Evolutionary conservation across 2,888 invertebrate species (phyloP).

Genomic region (Pyrochroa serraticornis): DNA sequence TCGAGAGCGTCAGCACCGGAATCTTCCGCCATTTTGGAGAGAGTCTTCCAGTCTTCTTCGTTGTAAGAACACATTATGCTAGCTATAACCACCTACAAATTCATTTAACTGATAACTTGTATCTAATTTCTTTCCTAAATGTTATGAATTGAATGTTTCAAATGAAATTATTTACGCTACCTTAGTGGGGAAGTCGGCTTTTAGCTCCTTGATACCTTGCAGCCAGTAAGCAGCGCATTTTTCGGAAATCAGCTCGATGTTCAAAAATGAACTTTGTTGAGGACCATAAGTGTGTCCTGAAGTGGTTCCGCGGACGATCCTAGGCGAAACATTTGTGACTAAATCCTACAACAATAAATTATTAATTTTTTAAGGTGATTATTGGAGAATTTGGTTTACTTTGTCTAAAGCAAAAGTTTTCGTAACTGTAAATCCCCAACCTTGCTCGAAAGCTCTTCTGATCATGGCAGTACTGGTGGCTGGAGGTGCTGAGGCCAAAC

Average conservation of each 20-base stretch:
- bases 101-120: too few species aligned
- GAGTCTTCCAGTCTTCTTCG: slow-evolving; percentile 84
- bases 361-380: too few species aligned
- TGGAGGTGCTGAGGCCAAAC: slow-evolving; percentile 96
- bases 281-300: slow-evolving; percentile 92
- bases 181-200: slow-evolving; percentile 89
- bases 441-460: slow-evolving; percentile 90
- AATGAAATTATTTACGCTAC: slow-evolving; percentile 55
- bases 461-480: slow-evolving; percentile 96
- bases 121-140: slow-evolving; percentile 19
- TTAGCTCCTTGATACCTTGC: slow-evolving; percentile 83
- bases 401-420: slow-evolving; percentile 96
- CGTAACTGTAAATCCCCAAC: slow-evolving; percentile 98
- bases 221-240: slow-evolving; percentile 96
- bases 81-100: slow-evolving; percentile 80
- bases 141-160: slow-evolving; percentile 1
- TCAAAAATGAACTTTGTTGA: slow-evolving; percentile 95
- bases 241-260: slow-evolving; percentile 98
- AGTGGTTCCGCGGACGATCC: slow-evolving; percentile 93
- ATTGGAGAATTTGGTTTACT: slow-evolving; percentile 58
- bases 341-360: slow-evolving; percentile 69
- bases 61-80: slow-evolving; percentile 94
- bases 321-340: slow-evolving; percentile 96
- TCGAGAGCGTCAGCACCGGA: slow-evolving; percentile 95
- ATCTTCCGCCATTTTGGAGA: slow-evolving; percentile 77